Base-by-base conservation (phyloP, 2,113 vertebrate species). In the Anolis carolinensis region DNA sequence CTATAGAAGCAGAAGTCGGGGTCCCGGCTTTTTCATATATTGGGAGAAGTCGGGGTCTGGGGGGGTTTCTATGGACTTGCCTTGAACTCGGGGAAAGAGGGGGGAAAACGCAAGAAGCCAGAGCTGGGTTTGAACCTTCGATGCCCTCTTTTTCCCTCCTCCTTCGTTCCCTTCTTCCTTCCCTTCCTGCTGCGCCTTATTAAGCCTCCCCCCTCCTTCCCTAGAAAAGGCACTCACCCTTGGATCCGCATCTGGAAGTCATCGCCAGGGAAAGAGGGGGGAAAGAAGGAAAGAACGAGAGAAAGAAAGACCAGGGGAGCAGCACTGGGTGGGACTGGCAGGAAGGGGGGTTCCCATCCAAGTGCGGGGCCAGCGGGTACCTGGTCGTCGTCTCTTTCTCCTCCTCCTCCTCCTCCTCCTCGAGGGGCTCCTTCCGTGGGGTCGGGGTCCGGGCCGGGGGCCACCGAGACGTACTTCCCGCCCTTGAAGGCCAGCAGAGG, bases 401-500 rank as follows among this genome's bases (percentile, higher is more conserved):
- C 9, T 36, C 75, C 59, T 59, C 80, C 75, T 32, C 7, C 94
- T 97, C 97, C 96, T 96, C 95, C 93, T 96, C 97, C 95, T 94
- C 97, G 95, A 96, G 96, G 96, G 95, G 95, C 95, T 96, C 97
- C 92, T 94, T 94, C 91, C 96, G 97, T 95, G 96, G 95, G 96
- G 96, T 96, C 96, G 96, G 94, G 94, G 97, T 95, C 95, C 97
- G 96, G 95, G 96, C 96, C 96, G 90, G 96, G 95, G 96, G 98
- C 98, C 96, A 99, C 97, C 96, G 98, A 99, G 95, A 99, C 94
- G 96, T 99, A 99, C 96, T 99, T 98, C 94, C 98, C 98, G 96
- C 98, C 98, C 96, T 99, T 99, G 97, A 99, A 99, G 94, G 98
- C 98, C 97, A 99, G 95, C 96, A 99, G 96, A 95, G 98, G 98